Evolutionary conservation across 1,140 invertebrate species (phyloP), one percentile per base, ranked within the genome.

Genomic region (Microplitis demolitor): DNA sequence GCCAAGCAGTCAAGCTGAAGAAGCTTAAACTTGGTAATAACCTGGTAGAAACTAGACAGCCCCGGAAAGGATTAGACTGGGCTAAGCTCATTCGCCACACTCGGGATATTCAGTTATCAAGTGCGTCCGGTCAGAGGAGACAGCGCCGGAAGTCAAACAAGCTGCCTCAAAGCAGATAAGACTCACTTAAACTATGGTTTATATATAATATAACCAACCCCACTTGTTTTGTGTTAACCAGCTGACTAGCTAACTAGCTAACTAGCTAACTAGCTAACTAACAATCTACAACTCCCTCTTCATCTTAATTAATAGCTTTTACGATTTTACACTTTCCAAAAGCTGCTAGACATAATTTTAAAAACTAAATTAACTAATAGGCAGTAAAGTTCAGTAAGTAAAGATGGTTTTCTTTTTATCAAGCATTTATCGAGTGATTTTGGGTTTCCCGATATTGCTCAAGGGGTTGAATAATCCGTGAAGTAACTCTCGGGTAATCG

Each of bases 131-230:
- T 85, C 83, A 82, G 78, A 81, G 76, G 76, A 83, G 78, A 78
- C 77, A 74, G 66, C 71, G 78, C 78, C 83, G 85, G 84, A 87
- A 87, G 83, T 81, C 78, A 81, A 85, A 84, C 83, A 84, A 81
- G 83, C 83, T 84, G 83, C 79, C 77, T 77, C 76, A 62, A 69
- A 62, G 74, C 67, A 85, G 84, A 86, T 85, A 85, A 83, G 78
- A 72, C 64, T 64, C 58, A 24, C 37, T 53, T 66, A 50, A 50
- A 51, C 16, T 34, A 58, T 16, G 6, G 5, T 45, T 9, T 45
- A 45, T 45, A 45, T 45, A 45, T 45, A 45, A 8, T 45, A 9
- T 45, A 45, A 45, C 39, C 39, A 45, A 45, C 39, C 39, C 39
- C 39, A 71, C 61, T 71, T 64, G 61, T 69, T 39, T 34, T 54